Base-by-base conservation (phyloP, 2,797 vertebrate genomes). In the Esox lucius region DNA sequence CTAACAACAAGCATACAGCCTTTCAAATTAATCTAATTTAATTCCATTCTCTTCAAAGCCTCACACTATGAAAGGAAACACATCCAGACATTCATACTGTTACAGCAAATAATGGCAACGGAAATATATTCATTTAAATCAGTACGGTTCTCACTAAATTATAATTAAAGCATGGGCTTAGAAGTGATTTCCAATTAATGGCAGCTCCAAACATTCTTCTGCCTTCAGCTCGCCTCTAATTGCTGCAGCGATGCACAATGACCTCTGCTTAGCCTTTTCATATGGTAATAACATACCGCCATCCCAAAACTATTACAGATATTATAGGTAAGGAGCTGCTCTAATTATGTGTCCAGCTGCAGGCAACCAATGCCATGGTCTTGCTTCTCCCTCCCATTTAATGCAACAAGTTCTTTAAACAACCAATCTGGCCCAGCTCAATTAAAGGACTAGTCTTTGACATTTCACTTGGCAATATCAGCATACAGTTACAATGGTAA, bases 271-370 rank as follows among this genome's bases (percentile, higher is more conserved):
- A 90, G 92, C 90, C 91, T 91, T 93, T 94, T 94, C 91, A 94
- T 94, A 94, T 94, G 94, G 89, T 94, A 94, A 94, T 94, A 91
- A 91, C 91, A 92, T 87, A 87, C 90, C 84, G 89, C 87, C 88
- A 92, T 91, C 90, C 85, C 92, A 89, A 94, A 94, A 94, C 92
- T 93, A 94, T 93, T 94, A 94, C 88, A 84, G 91, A 94, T 94
- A 94, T 94, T 94, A 94, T 93, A 92, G 92, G 91, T 93, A 92
- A 90, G 86, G 91, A 92, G 89, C 85, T 83, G 83, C 90, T 92
- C 90, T 93, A 92, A 94, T 94, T 92, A 92, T 90, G 84, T 87
- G 87, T 89, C 91, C 92, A 92, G 91, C 91, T 92, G 92, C 90
- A 93, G 83, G 83, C 81, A 83, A 87, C 81, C 87, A 91, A 87